phyloP scores from a whole-genome alignment of 1,140 invertebrate genomes.

The Calycopis cecrops region DNA sequence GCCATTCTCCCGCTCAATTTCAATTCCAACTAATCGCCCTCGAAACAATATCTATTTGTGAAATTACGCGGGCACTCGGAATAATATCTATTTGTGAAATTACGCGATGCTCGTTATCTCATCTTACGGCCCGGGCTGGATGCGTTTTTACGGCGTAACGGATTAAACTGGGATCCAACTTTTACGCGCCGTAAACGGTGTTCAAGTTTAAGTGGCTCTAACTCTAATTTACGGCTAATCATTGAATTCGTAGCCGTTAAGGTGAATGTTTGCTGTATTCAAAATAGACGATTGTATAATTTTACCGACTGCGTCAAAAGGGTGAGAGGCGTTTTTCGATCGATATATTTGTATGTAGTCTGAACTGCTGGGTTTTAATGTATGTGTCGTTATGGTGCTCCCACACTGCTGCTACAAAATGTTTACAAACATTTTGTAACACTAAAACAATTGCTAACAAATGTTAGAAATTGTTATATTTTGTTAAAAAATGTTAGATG shows the following conservation, averaged over 20 bases:
- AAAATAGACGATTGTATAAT: neutral
- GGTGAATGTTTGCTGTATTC: slow-evolving; percentile 6
- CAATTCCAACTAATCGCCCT: slow-evolving; percentile 1
- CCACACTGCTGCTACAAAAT: slow-evolving; percentile 7
- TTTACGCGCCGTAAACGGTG: slow-evolving; percentile 1
- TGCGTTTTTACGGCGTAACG: slow-evolving; percentile 2
- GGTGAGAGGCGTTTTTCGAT: no score
- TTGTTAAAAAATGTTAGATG: neutral
- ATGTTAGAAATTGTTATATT: slow-evolving; percentile 5
- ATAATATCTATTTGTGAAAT: neutral
- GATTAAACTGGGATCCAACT: neutral
- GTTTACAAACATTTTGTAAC: slow-evolving; percentile 13
- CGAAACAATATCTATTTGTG: neutral
- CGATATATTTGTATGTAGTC: no score
- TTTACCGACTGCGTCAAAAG: neutral
- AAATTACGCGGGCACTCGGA: neutral
- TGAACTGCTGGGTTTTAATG: no score
- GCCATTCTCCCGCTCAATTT: slow-evolving; percentile 1
- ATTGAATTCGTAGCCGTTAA: neutral
- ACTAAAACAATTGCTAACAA: slow-evolving; percentile 8
- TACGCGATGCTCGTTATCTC: neutral
- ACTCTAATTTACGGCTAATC: neutral
- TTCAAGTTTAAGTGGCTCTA: neutral
- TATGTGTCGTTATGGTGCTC: no score
- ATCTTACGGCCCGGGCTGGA: neutral